These are phyloP conservation scores for Eumeta japonica DNA, from an alignment of 1,140 invertebrate genomes.

Conservation along the genomic window DNA sequence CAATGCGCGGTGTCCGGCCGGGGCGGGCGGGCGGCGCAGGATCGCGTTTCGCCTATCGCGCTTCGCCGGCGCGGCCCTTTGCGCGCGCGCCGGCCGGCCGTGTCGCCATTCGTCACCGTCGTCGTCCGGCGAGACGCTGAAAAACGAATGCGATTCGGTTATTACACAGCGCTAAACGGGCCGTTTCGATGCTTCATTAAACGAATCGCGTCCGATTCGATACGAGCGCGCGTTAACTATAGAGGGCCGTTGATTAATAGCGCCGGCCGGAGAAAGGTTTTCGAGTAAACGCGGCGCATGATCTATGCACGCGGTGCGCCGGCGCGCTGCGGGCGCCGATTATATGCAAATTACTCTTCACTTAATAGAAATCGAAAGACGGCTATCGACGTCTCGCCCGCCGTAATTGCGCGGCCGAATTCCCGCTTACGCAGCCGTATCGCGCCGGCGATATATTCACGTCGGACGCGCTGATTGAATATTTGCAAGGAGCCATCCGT, in stretches of 20 bases:
- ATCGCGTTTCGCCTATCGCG: constrained; percentile 29
- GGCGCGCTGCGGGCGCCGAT: constrained; percentile 16
- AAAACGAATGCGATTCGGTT: constrained; percentile 42
- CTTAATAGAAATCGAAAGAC: constrained; percentile 18
- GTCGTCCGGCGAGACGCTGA: constrained; percentile 23
- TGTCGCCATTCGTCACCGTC: constrained; percentile 34
- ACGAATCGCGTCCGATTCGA: constrained; percentile 43
- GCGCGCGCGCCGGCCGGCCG: constrained; percentile 10
- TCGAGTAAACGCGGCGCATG: too few species aligned
- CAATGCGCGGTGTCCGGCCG: too few species aligned
- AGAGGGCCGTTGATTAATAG: constrained; percentile 26
- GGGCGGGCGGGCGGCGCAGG: too few species aligned
- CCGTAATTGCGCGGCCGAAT: constrained; percentile 28
- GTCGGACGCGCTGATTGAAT: too few species aligned
- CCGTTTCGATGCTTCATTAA: constrained; percentile 43
- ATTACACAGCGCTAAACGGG: constrained; percentile 33
- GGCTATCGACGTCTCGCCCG: constrained; percentile 10
- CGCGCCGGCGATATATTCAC: constrained; percentile 18
- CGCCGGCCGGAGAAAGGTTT: constrained; percentile 14
- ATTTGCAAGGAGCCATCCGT: too few species aligned
- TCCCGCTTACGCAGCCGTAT: constrained; percentile 11
- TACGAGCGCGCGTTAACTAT: constrained; percentile 27
- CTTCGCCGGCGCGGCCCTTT: too few species aligned
- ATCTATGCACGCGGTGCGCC: too few species aligned
- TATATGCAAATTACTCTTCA: constrained; percentile 20